Evolutionary conservation across 2,888 invertebrate species (phyloP), one percentile per base, ranked within the genome.

Genomic region (Dynastes hyllus): DNA sequence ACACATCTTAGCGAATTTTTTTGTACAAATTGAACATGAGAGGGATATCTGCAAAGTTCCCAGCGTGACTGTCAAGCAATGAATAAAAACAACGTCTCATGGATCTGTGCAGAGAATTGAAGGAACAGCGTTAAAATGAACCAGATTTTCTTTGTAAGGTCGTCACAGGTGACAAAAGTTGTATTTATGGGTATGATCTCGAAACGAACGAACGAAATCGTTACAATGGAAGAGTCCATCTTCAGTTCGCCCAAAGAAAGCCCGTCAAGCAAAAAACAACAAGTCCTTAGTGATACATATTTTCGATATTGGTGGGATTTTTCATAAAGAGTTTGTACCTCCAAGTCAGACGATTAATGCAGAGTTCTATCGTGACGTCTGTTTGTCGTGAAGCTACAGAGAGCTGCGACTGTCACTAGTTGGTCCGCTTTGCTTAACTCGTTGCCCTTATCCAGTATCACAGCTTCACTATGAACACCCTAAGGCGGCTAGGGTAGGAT

Each of bases 1-100:
- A 4, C 27, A 27, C 16, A 61, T 61, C 16, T 16, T 22, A 61
- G 16, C 61, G 61, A 2, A 66, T 66, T 66, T 66, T 66, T 32
- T 13, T 13, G 66, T 11, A 66, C 5, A 1, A n/a, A 37, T 61
- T 61, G 27, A 16, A 61, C 61, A 61, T 22, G 61, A 61, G 61
- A 61, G 16, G 16, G 27, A 16, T 16, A 61, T 13, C 16, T 3
- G 9, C 61, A 16, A 61, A 27, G 61, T 61, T 61, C 27, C 5
- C 4, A 3, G 4, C 16, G 0, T 22, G 61, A 16, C 61, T 61
- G 9, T 22, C 22, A 61, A 61, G 61, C 22, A 22, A 27, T 9
- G 61, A 61, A 16, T 22, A 16, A 22, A 61, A 61, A 27, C 61
- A 27, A 22, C 61, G 27, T 16, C 27, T 13, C 61, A 61, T 61